Evolutionary conservation across 1,140 invertebrate species (phyloP).

Genomic region (Monomorium pharaonis): DNA sequence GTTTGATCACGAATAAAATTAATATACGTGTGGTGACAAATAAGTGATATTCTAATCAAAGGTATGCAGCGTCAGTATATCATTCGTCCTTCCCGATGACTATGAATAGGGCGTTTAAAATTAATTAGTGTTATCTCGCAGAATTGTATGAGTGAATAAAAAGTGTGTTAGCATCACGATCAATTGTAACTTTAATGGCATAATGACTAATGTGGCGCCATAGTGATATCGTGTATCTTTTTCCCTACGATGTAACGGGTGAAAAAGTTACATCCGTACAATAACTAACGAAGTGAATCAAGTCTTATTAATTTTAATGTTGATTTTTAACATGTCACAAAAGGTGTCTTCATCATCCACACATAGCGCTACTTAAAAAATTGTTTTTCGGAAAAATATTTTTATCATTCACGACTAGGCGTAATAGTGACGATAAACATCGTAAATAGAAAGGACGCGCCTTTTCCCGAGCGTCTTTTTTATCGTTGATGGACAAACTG

Average conservation of each 20-base stretch:
- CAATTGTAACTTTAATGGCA: constrained; percentile 26
- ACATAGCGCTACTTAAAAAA: not conserved
- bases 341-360: not conserved
- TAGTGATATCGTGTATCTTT: not conserved
- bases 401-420: not conserved
- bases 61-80: not conserved
- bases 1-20: not conserved
- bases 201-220: constrained; percentile 31
- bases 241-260: not conserved
- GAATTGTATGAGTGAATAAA: constrained; percentile 2
- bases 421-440: constrained; percentile 13
- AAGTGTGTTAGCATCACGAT: constrained; percentile 26
- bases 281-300: not conserved
- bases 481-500: constrained; percentile 54
- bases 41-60: constrained; percentile 9
- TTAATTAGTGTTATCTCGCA: constrained; percentile 46
- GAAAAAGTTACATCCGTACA: not conserved
- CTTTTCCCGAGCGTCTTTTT: constrained; percentile 29
- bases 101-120: not conserved
- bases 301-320: not conserved
- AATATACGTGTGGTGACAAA: not conserved
- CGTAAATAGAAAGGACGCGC: not conserved
- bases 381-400: not conserved
- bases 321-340: not conserved
- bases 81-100: not conserved